phyloP scores from a whole-genome alignment of 1,140 invertebrate genomes.

The Manduca sexta region DNA sequence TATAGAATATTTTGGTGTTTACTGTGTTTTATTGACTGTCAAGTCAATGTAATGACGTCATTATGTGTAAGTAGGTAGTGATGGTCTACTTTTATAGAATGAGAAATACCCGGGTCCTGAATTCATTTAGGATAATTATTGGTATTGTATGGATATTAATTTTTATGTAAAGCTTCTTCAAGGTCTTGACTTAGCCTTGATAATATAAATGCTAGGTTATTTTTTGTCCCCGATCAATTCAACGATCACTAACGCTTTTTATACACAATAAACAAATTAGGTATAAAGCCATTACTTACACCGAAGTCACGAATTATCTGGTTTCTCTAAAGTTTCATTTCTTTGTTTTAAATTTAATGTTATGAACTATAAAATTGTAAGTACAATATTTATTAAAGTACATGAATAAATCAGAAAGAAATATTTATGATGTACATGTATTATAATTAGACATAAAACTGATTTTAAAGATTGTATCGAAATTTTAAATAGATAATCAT shows the following conservation, averaged over 20 bases:
- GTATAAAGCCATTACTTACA: too few species aligned
- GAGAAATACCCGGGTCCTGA: not conserved
- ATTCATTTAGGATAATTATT: not conserved
- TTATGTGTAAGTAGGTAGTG: constrained; percentile 23
- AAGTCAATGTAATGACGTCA: constrained; percentile 52
- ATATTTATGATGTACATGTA: too few species aligned
- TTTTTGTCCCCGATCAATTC: constrained; percentile 19
- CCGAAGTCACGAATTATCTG: too few species aligned
- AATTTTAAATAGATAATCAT: too few species aligned
- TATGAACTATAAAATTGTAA: too few species aligned
- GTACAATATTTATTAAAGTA: too few species aligned
- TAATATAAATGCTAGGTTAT: constrained; percentile 27
- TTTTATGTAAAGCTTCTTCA: constrained; percentile 5
- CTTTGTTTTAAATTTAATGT: not conserved
- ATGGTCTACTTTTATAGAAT: constrained; percentile 5
- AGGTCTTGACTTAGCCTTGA: constrained; percentile 24
- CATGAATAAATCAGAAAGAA: too few species aligned
- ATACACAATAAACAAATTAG: not conserved
- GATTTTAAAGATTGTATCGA: too few species aligned
- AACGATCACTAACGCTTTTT: constrained; percentile 9
- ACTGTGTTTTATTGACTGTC: constrained; percentile 67
- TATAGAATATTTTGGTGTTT: constrained; percentile 49
- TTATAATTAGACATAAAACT: too few species aligned
- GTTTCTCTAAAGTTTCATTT: too few species aligned
- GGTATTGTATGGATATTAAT: not conserved